phyloP scores from a whole-genome alignment of 2,113 vertebrate species.

The Chloropsis cyanopogon region DNA sequence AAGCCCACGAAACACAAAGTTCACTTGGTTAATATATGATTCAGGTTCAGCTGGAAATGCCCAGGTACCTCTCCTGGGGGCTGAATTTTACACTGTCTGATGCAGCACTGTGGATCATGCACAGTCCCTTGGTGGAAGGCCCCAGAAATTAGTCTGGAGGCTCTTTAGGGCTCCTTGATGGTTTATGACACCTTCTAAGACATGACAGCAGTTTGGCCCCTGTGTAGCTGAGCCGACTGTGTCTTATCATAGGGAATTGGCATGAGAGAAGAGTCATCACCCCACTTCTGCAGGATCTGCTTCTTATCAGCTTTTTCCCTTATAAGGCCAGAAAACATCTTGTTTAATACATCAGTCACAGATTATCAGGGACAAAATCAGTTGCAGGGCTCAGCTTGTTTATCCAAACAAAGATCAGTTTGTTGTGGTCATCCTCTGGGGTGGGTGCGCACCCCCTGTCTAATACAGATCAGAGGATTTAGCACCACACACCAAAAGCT shows the following conservation, averaged over 20 bases:
- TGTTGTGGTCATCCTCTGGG: neutral
- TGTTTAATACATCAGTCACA: neutral
- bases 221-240: neutral
- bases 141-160: neutral
- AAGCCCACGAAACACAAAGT: rapidly evolving
- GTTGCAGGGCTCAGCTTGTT: neutral
- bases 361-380: neutral
- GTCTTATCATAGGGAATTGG: neutral
- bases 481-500: neutral
- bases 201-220: neutral
- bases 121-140: neutral
- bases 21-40: neutral
- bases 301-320: neutral
- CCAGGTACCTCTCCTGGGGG: no score
- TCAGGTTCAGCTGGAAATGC: neutral
- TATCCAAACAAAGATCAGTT: neutral
- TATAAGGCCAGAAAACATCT: neutral
- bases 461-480: neutral
- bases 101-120: neutral
- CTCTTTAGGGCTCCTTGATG: no score
- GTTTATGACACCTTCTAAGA: neutral
- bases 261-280: neutral
- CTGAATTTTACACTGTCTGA: neutral
- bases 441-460: neutral
- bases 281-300: neutral